Conservation (phyloP, 30 jellyfish, hydroid and myxozoan species). For the Nemopilema nomurai region DNA sequence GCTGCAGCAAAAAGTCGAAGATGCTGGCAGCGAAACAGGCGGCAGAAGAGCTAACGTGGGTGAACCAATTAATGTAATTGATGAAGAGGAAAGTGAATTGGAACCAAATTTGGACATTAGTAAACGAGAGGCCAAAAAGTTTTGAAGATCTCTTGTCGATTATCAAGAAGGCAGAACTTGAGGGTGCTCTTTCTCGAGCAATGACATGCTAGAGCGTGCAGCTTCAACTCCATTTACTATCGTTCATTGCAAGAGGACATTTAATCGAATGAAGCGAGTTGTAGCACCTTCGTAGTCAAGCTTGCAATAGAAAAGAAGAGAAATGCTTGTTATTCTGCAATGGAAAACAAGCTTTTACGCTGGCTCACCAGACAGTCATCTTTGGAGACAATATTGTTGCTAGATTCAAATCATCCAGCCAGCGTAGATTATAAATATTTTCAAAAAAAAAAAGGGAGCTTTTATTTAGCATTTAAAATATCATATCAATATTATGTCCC, state of each 20-base stretch:
- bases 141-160: constrained; percentile 27
- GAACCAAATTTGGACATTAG: background rate
- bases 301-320: constrained; percentile 5
- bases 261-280: constrained; percentile 4
- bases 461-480: too few relatives aligned
- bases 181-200: constrained; percentile 21
- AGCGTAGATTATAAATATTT: constrained; percentile 7
- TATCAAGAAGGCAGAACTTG: constrained; percentile 15
- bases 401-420: constrained; percentile 5
- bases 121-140: constrained; percentile 17
- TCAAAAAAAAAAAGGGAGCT: constrained; percentile 23
- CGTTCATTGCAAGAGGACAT: constrained; percentile 30
- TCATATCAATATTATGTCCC: too few relatives aligned
- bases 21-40: background rate
- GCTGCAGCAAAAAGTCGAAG: background rate
- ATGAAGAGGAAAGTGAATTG: constrained; percentile 1
- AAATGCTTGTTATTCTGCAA: constrained; percentile 16
- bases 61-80: background rate
- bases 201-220: constrained; percentile 4
- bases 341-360: constrained; percentile 4
- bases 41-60: background rate
- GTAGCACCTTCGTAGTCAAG: background rate
- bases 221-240: constrained; percentile 11
- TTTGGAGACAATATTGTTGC: constrained; percentile 24
- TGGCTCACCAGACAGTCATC: constrained; percentile 19